Conservation (phyloP, 1,140 invertebrate genomes). For the Eurosta solidaginis region DNA sequence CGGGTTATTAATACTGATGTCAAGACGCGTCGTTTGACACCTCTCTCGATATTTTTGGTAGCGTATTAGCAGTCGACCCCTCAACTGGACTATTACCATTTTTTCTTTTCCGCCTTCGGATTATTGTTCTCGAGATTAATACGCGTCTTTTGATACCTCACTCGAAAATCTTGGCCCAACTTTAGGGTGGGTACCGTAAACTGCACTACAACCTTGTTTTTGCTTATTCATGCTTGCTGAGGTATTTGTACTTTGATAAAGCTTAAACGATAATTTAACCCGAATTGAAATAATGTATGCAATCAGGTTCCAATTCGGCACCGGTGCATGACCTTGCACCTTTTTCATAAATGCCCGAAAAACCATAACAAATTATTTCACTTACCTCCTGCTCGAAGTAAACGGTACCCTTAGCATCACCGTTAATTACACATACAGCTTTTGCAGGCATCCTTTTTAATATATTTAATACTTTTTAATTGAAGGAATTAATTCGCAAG, state of each 20-base stretch:
- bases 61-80: too few species aligned
- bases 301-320: background rate
- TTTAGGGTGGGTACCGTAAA: too few species aligned
- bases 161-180: too few species aligned
- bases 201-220: background rate
- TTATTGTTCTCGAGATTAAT: too few species aligned
- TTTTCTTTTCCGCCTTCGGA: too few species aligned
- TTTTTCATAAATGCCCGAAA: background rate
- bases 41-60: too few species aligned
- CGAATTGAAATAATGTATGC: background rate
- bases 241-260: background rate
- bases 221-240: constrained; percentile 1
- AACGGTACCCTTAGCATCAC: constrained; percentile 81
- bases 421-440: constrained; percentile 84
- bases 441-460: constrained; percentile 64
- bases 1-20: too few species aligned
- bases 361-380: background rate
- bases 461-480: background rate
- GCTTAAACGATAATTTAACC: background rate
- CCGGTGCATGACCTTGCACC: constrained; percentile 22
- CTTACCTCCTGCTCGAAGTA: constrained; percentile 78
- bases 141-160: too few species aligned
- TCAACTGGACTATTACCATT: too few species aligned
- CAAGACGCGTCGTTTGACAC: too few species aligned
- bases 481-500: background rate